These are phyloP conservation scores for Nycticorax nycticorax DNA, from an alignment of 2,113 vertebrate genomes.

Conservation along the genomic window DNA sequence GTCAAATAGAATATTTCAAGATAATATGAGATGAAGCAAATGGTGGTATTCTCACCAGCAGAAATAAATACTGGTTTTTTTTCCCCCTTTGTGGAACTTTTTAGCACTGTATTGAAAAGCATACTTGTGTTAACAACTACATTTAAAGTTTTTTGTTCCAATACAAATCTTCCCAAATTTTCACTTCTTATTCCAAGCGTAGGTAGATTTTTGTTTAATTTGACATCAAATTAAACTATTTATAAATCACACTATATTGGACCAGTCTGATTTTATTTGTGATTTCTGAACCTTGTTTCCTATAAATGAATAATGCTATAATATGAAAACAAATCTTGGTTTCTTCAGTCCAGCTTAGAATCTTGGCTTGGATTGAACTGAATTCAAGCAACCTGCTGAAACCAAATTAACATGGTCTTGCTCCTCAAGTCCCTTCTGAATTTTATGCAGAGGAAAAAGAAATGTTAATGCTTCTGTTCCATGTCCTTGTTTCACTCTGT, in stretches of 20 bases:
- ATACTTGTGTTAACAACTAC: neutral
- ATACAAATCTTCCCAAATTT: neutral
- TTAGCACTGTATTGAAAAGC: neutral
- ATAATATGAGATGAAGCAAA: neutral
- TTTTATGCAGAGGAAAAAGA: neutral
- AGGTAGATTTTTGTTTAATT: neutral
- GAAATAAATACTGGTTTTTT: neutral
- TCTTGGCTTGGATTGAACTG: neutral
- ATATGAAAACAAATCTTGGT: neutral
- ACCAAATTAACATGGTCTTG: neutral
- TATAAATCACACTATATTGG: neutral
- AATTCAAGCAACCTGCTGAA: neutral
- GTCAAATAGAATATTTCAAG: neutral
- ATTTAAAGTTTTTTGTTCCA: neutral
- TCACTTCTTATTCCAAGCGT: neutral
- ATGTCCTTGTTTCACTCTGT: neutral
- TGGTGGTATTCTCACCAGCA: neutral
- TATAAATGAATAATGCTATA: neutral
- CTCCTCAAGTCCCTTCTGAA: neutral
- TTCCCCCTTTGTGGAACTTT: neutral
- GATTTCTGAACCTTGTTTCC: neutral
- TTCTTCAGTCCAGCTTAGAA: neutral
- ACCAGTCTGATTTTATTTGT: neutral
- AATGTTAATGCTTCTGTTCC: neutral
- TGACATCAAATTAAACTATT: neutral